Conservation (phyloP, 1,140 invertebrate genomes). For the Calliphora vicina region DNA sequence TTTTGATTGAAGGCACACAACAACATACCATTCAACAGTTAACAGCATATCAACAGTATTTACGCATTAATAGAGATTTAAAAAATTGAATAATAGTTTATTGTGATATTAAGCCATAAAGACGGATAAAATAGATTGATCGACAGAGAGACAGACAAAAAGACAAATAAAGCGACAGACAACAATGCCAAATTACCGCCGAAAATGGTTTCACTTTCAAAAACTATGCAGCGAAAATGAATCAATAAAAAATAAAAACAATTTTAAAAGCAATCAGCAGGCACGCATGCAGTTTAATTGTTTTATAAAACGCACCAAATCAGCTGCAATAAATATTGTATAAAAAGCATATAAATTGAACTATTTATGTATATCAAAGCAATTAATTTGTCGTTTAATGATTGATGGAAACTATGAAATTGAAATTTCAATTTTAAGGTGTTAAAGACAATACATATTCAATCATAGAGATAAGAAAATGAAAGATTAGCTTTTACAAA, state of each 20-base stretch:
- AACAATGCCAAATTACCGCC: neutral
- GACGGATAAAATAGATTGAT: neutral
- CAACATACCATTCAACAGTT: neutral
- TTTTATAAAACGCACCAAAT: neutral
- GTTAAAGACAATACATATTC: neutral
- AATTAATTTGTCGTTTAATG: neutral
- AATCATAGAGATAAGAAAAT: neutral
- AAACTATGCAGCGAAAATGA: neutral
- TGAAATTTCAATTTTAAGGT: neutral
- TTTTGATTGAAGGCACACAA: neutral
- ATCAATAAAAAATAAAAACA: too few relatives aligned
- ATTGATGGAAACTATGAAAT: neutral
- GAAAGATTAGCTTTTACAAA: neutral
- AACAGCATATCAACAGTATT: neutral
- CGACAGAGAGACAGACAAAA: neutral
- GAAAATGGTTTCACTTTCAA: neutral
- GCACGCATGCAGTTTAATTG: neutral
- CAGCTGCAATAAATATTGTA: too few relatives aligned
- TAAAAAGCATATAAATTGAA: neutral
- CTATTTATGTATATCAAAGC: neutral
- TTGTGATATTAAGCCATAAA: neutral
- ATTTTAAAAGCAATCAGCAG: too few relatives aligned
- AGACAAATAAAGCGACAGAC: neutral
- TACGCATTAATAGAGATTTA: slow-evolving; percentile 6
- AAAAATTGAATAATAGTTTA: neutral